Evolutionary conservation across 2,888 invertebrate genomes (phyloP).

Genomic region (Xestia xanthographa): DNA sequence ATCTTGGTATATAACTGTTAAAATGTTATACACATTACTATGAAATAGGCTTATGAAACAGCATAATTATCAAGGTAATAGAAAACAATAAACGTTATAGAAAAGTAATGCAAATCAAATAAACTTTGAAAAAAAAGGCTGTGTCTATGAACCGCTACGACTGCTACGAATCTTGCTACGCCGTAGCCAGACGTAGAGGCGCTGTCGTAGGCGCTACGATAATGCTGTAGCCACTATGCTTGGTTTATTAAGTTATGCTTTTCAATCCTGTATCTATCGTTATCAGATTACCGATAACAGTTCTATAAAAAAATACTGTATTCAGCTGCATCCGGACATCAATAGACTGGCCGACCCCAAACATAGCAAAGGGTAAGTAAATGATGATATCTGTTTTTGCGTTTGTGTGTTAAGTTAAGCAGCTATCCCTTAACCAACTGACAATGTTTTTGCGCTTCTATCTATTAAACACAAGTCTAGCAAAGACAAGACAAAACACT

Average conservation of each 20-base stretch:
- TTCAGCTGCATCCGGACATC: too few relatives aligned
- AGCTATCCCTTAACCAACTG: background rate
- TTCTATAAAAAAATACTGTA: too few relatives aligned
- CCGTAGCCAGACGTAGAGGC: conserved; percentile 40
- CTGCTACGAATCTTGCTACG: conserved; percentile 47
- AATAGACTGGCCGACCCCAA: background rate
- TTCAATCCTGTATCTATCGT: too few relatives aligned
- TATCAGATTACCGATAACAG: too few relatives aligned
- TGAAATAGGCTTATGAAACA: background rate
- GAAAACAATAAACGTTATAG: background rate
- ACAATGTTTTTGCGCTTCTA: background rate
- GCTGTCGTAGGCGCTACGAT: conserved; percentile 33
- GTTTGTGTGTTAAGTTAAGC: background rate
- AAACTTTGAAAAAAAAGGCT: background rate
- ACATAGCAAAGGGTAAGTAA: background rate
- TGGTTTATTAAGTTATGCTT: background rate
- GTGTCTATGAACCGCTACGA: too few relatives aligned
- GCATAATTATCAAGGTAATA: background rate
- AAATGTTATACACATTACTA: background rate
- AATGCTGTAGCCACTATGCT: background rate
- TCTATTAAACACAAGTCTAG: background rate
- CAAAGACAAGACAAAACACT: conserved; percentile 12
- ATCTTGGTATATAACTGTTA: background rate
- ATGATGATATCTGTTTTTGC: background rate
- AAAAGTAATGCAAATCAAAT: background rate